Percentiles rank a stretch among this genome's conserved stretches.
Evolutionary conservation across 2,797 vertebrate species (phyloP).

Genomic region (Sylvia borin): DNA sequence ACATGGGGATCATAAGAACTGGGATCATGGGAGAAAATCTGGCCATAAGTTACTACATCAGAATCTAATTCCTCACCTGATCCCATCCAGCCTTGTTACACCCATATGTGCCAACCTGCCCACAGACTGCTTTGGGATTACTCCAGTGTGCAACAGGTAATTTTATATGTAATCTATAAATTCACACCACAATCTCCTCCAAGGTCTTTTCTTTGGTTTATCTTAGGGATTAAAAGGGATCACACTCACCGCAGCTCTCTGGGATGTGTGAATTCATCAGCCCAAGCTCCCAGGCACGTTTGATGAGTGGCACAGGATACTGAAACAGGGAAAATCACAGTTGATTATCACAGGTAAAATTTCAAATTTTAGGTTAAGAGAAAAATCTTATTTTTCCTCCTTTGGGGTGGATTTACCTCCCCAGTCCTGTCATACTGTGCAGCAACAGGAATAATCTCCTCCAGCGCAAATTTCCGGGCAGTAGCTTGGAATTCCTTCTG

Average conservation of each 20-base stretch:
- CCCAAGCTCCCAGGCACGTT: not conserved
- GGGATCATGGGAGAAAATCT: not conserved
- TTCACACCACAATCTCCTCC: not conserved
- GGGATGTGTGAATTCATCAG: not conserved
- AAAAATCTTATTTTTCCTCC: not conserved
- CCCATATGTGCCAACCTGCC: not conserved
- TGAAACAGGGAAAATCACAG: not conserved
- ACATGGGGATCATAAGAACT: not conserved
- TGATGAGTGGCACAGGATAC: not conserved
- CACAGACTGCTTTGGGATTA: not conserved
- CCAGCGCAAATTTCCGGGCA: not conserved
- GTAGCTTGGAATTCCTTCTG: constrained; percentile 1
- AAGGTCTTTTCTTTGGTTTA: not conserved
- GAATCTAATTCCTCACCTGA: not conserved
- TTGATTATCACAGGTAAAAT: not conserved
- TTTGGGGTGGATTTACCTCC: not conserved
- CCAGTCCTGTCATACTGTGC: not conserved
- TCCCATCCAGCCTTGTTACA: not conserved
- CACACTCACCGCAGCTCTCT: not conserved
- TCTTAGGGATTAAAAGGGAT: not conserved
- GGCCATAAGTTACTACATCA: not conserved
- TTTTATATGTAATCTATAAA: not conserved
- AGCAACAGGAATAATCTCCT: not conserved
- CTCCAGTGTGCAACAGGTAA: not conserved
- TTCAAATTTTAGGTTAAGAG: not conserved